These are phyloP conservation scores for Chrysina gloriosa DNA, from an alignment of 2,888 invertebrate species.

Conservation along the genomic window DNA sequence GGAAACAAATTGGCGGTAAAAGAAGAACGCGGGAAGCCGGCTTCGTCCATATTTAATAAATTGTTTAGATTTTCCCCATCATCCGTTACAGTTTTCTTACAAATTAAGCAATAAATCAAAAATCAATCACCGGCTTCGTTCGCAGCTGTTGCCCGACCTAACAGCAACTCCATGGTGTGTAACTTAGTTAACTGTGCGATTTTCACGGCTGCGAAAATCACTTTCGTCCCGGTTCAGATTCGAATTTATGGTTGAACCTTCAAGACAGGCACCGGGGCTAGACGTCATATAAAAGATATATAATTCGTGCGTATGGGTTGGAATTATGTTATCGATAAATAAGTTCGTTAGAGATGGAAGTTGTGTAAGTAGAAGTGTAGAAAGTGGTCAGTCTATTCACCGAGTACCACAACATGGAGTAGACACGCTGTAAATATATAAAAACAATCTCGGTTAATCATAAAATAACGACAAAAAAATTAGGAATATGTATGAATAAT, in stretches of 20 bases:
- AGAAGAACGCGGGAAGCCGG: not conserved
- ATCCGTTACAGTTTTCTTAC: constrained; percentile 31
- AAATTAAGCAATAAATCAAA: constrained; percentile 46
- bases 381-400: too few species aligned
- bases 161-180: constrained; percentile 24
- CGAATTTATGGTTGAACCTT: constrained; percentile 5
- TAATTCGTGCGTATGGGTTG: too few species aligned
- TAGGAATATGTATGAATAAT: too few species aligned
- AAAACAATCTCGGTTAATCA: too few species aligned
- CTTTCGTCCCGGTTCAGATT: constrained; percentile 20
- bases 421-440: too few species aligned
- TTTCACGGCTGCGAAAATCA: constrained; percentile 30
- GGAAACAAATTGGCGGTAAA: constrained; percentile 26
- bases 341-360: too few species aligned
- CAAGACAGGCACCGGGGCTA: too few species aligned
- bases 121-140: constrained; percentile 43
- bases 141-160: constrained; percentile 38
- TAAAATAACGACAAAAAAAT: too few species aligned
- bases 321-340: too few species aligned
- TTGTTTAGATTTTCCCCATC: constrained; percentile 32
- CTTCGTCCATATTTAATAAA: constrained; percentile 30
- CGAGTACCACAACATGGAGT: too few species aligned
- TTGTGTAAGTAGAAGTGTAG: too few species aligned
- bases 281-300: too few species aligned
- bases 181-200: constrained; percentile 39